Evolutionary conservation across 2,888 invertebrate genomes (phyloP), one percentile per base, ranked within the genome.

Genomic region (Lasiommata megera): DNA sequence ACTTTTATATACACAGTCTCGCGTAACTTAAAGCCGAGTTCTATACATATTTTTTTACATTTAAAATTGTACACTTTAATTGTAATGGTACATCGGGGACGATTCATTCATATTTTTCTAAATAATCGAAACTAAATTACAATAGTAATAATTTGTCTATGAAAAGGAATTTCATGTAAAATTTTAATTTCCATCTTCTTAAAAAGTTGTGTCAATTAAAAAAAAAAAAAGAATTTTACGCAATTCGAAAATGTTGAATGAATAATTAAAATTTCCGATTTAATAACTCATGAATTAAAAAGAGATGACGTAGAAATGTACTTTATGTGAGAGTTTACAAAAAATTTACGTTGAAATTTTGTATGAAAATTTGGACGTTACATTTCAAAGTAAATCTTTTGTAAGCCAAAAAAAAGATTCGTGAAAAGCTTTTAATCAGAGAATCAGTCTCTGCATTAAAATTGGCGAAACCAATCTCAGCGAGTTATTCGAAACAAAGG

Each of bases 1-100:
- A 64, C 69, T 41, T 41, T 74, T 80, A 78, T 86, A 82, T 87
- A 80, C 84, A 88, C 88, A 88, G 88, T 88, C 88, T 88, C 85
- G 83, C 81, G 73, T 77, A 82, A 80, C 80, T 88, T 87, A 86
- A 82, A 87, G 81, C 81, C 77, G 81, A 84, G 74, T 77, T 79
- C 71, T 77, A 74, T 80, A 84, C 79, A 82, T 78, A 74, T 73
- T 70, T 37, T 36, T 73, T 70, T 64, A 66, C 58, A 67, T 56
- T 61, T 31, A 43, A 51, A 55, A 54, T 54, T 54, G 38, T 51
- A 55, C 58, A 59, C 14, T 34, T 57, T 34, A 43, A 18, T 43
- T 56, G 23, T 43, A 56, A 48, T 38, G 17, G 36, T 38, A 46
- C 54, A 46, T 54, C 28, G 5, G 38, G n/a, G 34, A 38, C 17